Evolutionary conservation across 2,888 invertebrate species (phyloP).

Genomic region (Balanococcus diminutus): DNA sequence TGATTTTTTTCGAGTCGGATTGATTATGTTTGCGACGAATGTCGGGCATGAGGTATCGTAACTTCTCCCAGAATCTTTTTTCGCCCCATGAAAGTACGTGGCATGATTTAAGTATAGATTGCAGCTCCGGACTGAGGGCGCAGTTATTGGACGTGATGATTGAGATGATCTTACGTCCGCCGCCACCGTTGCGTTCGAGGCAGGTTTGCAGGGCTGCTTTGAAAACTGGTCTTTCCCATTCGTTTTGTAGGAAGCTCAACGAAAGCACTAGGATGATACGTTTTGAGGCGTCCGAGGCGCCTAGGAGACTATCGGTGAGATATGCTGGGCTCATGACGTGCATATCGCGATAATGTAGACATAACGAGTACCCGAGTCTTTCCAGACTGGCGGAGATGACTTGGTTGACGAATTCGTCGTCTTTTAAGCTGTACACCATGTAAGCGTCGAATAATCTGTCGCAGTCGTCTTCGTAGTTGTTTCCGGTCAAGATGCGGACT

Average conservation of each 20-base stretch:
- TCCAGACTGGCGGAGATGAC: constrained; percentile 84
- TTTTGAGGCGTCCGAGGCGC: constrained; percentile 72
- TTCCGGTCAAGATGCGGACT: constrained; percentile 65
- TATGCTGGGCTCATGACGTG: constrained; percentile 59
- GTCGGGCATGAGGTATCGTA: constrained; percentile 78
- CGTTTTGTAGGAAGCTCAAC: constrained; percentile 78
- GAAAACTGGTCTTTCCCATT: constrained; percentile 81
- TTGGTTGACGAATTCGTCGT: constrained; percentile 88
- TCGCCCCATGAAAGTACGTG: constrained; percentile 70
- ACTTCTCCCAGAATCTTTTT: constrained; percentile 83
- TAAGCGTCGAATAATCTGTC: constrained; percentile 93
- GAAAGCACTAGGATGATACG: constrained; percentile 81
- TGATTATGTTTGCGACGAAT: constrained; percentile 62
- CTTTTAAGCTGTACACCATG: constrained; percentile 91
- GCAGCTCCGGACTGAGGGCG: constrained; percentile 77
- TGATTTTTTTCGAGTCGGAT: constrained; percentile 60
- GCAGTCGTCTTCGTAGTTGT: constrained; percentile 55
- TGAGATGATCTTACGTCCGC: constrained; percentile 65
- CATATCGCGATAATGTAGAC: constrained; percentile 64
- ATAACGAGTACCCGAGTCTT: constrained; percentile 71
- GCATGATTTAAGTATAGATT: constrained; percentile 72
- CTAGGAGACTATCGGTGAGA: constrained; percentile 66
- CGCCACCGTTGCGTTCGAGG: constrained; percentile 64
- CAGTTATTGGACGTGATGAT: constrained; percentile 66
- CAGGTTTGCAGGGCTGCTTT: constrained; percentile 80